Percentiles rank a stretch among this genome's conserved stretches.
Evolutionary conservation across 1,140 invertebrate species (phyloP).

Genomic region (Drosophila equinoxialis): DNA sequence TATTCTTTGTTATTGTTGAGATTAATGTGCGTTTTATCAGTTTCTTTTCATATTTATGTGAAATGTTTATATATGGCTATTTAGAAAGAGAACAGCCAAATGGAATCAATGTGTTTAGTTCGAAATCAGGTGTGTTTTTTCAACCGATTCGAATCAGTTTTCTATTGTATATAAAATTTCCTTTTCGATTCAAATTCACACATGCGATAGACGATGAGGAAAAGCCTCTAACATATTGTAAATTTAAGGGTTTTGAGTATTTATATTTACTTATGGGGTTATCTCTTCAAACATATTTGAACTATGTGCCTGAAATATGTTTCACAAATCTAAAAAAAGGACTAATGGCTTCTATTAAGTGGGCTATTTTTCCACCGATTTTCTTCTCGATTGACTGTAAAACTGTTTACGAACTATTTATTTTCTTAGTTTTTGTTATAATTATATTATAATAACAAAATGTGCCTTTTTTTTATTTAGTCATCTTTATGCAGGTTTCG

Average conservation of each 20-base stretch:
- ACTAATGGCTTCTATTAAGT: too few species aligned
- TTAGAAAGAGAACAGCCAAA: not conserved
- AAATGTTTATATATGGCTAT: slow-evolving; percentile 44
- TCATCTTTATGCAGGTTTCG: not conserved
- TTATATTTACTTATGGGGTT: too few species aligned
- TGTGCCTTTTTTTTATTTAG: not conserved
- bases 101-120: not conserved
- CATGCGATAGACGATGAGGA: too few species aligned
- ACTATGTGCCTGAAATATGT: too few species aligned
- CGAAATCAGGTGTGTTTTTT: slow-evolving; percentile 33
- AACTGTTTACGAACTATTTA: too few species aligned
- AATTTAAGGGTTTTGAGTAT: too few species aligned
- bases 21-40: slow-evolving; percentile 60
- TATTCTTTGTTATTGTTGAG: slow-evolving; percentile 53
- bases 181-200: not conserved
- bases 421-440: not conserved
- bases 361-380: not conserved
- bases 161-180: not conserved
- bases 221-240: too few species aligned
- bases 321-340: too few species aligned
- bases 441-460: not conserved
- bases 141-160: not conserved
- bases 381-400: too few species aligned
- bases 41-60: slow-evolving; percentile 30
- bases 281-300: too few species aligned